Percentiles rank a stretch among this genome's conserved stretches.
phyloP scores from a whole-genome alignment of 2,888 invertebrate genomes.

The Acanthococcus lagerstroemiae region DNA sequence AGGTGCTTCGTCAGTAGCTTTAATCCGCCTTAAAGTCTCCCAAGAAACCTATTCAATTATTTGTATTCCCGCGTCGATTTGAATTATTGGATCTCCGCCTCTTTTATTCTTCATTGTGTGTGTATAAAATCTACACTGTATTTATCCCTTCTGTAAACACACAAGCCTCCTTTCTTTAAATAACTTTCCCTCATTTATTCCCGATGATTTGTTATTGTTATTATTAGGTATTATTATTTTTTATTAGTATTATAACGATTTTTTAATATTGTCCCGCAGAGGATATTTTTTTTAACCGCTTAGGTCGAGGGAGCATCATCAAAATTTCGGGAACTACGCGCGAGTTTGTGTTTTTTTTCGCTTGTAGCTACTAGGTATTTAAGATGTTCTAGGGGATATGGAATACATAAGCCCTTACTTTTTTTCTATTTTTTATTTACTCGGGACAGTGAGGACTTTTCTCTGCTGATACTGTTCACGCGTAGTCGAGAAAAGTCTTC shows the following conservation, averaged over 20 bases:
- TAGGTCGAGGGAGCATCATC: too few species aligned
- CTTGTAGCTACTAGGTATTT: too few species aligned
- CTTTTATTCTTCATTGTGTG: slow-evolving; percentile 11
- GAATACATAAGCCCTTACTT: too few species aligned
- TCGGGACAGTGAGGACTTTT: too few species aligned
- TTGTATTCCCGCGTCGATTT: slow-evolving; percentile 15
- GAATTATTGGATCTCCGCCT: slow-evolving; percentile 27
- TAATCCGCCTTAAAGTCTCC: slow-evolving; percentile 27
- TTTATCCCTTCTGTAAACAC: slow-evolving; percentile 5
- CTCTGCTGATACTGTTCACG: too few species aligned
- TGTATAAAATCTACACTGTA: slow-evolving; percentile 8
- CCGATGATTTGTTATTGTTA: slow-evolving; percentile 7
- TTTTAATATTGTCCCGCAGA: slow-evolving; percentile 14
- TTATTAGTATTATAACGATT: slow-evolving; percentile 21
- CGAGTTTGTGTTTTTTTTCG: too few species aligned
- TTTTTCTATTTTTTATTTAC: too few species aligned
- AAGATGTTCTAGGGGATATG: too few species aligned
- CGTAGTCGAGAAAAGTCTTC: too few species aligned
- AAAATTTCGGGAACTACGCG: too few species aligned
- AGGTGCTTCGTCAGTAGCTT: slow-evolving; percentile 17
- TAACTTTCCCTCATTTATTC: slow-evolving; percentile 2
- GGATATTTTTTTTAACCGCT: too few species aligned
- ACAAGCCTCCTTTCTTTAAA: slow-evolving; percentile 2
- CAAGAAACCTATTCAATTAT: slow-evolving; percentile 17
- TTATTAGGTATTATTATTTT: slow-evolving; percentile 15